Percentiles rank a stretch among this genome's conserved stretches.
Evolutionary conservation across 2,888 invertebrate species (phyloP).

Genomic region (Parnassius orleans): DNA sequence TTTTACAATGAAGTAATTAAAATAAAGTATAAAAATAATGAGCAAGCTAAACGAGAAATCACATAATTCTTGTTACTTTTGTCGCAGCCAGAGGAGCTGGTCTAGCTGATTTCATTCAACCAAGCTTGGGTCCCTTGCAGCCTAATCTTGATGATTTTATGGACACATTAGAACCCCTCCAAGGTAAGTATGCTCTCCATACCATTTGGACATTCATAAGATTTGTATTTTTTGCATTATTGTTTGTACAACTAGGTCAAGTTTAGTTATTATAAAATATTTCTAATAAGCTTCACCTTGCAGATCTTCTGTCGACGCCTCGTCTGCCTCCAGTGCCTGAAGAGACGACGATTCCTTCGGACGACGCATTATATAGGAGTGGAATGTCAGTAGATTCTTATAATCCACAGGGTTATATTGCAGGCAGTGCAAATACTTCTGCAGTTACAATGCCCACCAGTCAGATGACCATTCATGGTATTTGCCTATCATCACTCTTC

Average conservation of each 20-base stretch:
- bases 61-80: slow-evolving; percentile 25
- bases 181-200: slow-evolving; percentile 77
- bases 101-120: slow-evolving; percentile 98
- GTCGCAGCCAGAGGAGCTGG: slow-evolving; percentile 88
- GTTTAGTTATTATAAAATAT: not conserved
- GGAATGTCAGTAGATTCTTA: slow-evolving; percentile 70
- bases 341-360: slow-evolving; percentile 71
- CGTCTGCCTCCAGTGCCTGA: slow-evolving; percentile 83
- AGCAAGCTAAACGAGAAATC: slow-evolving; percentile 4
- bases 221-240: not conserved
- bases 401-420: slow-evolving; percentile 54
- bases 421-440: slow-evolving; percentile 46
- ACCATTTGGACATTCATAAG: not conserved
- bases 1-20: slow-evolving; percentile 5
- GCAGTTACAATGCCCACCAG: slow-evolving; percentile 66
- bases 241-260: no score
- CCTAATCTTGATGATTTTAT: slow-evolving; percentile 98
- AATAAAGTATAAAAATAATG: slow-evolving; percentile 8
- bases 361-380: slow-evolving; percentile 75
- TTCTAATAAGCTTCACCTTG: slow-evolving; percentile 28
- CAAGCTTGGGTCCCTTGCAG: slow-evolving; percentile 97
- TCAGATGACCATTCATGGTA: slow-evolving; percentile 74
- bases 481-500: slow-evolving; percentile 26
- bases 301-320: slow-evolving; percentile 65
- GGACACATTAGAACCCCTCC: slow-evolving; percentile 93